Evolutionary conservation across 2,797 vertebrate species (phyloP).

Genomic region (Tragelaphus eurycerus): DNA sequence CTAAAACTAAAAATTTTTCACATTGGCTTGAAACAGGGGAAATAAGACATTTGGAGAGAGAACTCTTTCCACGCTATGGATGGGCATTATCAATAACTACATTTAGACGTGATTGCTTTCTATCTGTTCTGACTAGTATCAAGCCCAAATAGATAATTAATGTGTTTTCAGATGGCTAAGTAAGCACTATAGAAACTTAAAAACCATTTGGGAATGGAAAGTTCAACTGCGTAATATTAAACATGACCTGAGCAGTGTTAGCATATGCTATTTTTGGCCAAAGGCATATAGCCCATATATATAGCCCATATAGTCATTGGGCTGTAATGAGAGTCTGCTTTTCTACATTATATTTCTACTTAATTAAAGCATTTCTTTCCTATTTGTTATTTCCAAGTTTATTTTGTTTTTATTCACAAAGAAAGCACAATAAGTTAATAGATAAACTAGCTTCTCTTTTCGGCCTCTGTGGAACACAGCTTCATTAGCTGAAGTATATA

Average conservation of each 20-base stretch:
- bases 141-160: background rate
- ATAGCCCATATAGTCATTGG: background rate
- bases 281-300: background rate
- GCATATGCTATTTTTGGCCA: background rate
- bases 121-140: constrained; percentile 8
- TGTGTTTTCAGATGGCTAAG: constrained; percentile 30
- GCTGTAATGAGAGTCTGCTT: background rate
- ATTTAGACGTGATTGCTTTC: constrained; percentile 25
- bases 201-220: background rate
- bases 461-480: constrained; percentile 25
- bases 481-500: constrained; percentile 55
- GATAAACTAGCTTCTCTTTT: constrained; percentile 8
- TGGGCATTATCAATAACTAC: constrained; percentile 20
- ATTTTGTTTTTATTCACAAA: constrained; percentile 23
- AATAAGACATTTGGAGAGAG: background rate
- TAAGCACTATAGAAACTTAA: constrained; percentile 37
- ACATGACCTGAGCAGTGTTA: background rate
- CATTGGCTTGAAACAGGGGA: background rate
- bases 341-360: background rate
- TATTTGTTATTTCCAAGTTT: background rate
- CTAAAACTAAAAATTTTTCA: background rate
- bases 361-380: background rate
- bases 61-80: background rate
- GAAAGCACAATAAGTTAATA: background rate
- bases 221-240: background rate